Conservation (phyloP, 2,888 invertebrate genomes). For the Cryptus armator region DNA sequence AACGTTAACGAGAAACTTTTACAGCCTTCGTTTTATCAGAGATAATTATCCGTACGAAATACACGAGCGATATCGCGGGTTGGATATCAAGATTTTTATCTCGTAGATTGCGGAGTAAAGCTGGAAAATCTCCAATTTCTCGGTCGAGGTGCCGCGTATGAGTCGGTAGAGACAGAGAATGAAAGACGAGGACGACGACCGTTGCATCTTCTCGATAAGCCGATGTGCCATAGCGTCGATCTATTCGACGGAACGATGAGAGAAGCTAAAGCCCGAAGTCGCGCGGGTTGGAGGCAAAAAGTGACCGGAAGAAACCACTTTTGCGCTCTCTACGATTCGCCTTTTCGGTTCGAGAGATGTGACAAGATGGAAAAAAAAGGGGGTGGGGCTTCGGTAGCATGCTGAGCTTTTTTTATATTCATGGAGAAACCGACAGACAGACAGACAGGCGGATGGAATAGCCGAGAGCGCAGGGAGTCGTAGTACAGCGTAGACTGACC, state of each 20-base stretch:
- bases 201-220: slow-evolving; percentile 65
- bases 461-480: slow-evolving; percentile 1
- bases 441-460: slow-evolving; percentile 23
- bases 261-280: slow-evolving; percentile 31
- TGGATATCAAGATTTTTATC: slow-evolving; percentile 65
- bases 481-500: slow-evolving; percentile 48
- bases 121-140: slow-evolving; percentile 68
- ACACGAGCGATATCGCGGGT: slow-evolving; percentile 2
- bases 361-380: slow-evolving; percentile 61
- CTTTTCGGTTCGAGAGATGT: slow-evolving; percentile 49
- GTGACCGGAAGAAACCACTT: slow-evolving; percentile 72
- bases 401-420: slow-evolving; percentile 55
- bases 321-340: slow-evolving; percentile 55
- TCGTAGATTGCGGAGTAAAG: slow-evolving; percentile 66
- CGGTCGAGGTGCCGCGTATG: slow-evolving; percentile 69
- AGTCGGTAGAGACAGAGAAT: slow-evolving; percentile 58
- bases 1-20: slow-evolving; percentile 34
- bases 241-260: slow-evolving; percentile 17
- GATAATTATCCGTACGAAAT: slow-evolving; percentile 60
- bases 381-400: slow-evolving; percentile 41
- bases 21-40: slow-evolving; percentile 46
- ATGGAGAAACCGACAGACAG: slow-evolving; percentile 39
- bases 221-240: slow-evolving; percentile 58
- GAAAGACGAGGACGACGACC: slow-evolving; percentile 27
- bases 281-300: slow-evolving; percentile 55